phyloP scores from a whole-genome alignment of 2,113 vertebrate genomes.

The Rattus norvegicus region DNA sequence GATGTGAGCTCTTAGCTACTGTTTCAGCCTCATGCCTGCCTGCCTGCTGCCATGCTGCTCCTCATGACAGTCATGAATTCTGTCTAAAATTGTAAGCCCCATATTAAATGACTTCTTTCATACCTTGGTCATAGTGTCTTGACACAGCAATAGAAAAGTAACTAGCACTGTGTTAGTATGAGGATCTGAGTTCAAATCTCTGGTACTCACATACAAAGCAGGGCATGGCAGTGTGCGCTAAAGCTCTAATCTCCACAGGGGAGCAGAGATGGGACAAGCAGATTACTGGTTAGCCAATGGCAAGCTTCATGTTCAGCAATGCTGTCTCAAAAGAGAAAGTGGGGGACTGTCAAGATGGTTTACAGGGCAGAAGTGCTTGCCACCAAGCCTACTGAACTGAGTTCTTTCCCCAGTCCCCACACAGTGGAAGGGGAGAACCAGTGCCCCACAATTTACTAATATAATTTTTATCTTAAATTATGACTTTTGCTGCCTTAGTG shows the following conservation, averaged over 20 bases:
- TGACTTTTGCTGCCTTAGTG: background rate
- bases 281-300: background rate
- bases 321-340: background rate
- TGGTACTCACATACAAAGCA: background rate
- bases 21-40: background rate
- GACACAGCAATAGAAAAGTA: background rate
- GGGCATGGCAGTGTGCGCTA: too few relatives aligned
- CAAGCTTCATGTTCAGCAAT: background rate
- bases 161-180: background rate
- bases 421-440: background rate
- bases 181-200: background rate
- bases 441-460: background rate
- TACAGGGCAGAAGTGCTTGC: background rate
- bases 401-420: background rate
- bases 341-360: too few relatives aligned
- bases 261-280: background rate
- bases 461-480: background rate
- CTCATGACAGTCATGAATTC: background rate
- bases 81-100: background rate
- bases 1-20: background rate
- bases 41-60: background rate
- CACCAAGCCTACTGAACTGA: too few relatives aligned
- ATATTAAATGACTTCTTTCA: background rate
- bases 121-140: background rate
- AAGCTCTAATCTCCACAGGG: too few relatives aligned